phyloP scores from a whole-genome alignment of 2,888 invertebrate species.

The Ornithoptera priamus region DNA sequence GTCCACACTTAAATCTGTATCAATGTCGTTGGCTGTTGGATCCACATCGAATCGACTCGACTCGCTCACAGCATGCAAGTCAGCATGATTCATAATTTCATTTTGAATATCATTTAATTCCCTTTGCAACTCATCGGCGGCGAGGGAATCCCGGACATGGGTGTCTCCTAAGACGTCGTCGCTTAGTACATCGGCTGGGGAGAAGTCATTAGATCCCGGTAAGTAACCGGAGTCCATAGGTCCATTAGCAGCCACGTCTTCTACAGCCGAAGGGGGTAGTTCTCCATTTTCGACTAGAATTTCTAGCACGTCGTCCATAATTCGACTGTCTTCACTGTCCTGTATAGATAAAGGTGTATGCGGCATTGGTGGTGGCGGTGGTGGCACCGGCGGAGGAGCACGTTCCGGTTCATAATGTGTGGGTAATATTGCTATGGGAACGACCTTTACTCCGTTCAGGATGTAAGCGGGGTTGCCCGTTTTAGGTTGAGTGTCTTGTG shows the following conservation, averaged over 20 bases:
- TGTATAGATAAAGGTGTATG: constrained; percentile 49
- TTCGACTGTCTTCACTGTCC: constrained; percentile 82
- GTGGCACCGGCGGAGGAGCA: constrained; percentile 43
- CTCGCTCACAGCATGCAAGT: constrained; percentile 52
- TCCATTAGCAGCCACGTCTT: constrained; percentile 78
- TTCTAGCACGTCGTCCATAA: constrained; percentile 95
- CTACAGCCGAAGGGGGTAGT: constrained; percentile 92
- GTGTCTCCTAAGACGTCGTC: constrained; percentile 58
- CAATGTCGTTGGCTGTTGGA: constrained; percentile 49
- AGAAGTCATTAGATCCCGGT: constrained; percentile 49
- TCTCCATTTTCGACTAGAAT: constrained; percentile 96
- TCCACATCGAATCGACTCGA: constrained; percentile 46
- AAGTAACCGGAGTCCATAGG: constrained; percentile 49
- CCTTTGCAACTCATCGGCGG: constrained; percentile 66
- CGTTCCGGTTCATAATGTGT: constrained; percentile 67
- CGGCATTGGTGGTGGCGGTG: constrained; percentile 60
- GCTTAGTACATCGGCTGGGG: constrained; percentile 59
- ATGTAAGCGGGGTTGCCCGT: constrained; percentile 78
- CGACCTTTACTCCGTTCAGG: constrained; percentile 81
- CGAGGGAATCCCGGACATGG: constrained; percentile 58
- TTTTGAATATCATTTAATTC: constrained; percentile 71
- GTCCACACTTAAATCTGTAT: constrained; percentile 47
- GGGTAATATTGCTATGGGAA: constrained; percentile 74
- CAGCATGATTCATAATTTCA: constrained; percentile 68
- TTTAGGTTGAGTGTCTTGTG: constrained; percentile 43